Conservation (phyloP, 2,888 invertebrate species). For the Hirtodrosophila alboralis region DNA sequence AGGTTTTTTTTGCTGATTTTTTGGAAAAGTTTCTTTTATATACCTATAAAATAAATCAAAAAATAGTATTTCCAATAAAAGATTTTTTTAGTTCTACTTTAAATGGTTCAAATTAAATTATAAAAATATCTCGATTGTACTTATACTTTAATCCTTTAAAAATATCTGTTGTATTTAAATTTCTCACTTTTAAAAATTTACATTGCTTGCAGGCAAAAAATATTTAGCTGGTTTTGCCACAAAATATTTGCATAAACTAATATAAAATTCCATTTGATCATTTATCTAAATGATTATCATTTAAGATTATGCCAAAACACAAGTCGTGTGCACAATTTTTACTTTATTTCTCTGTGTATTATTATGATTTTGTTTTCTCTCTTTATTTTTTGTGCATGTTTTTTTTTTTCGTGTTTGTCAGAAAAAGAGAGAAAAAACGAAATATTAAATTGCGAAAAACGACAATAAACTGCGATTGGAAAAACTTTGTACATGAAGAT, state of each 20-base stretch:
- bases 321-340: slow-evolving; percentile 13
- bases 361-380: slow-evolving; percentile 11
- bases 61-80: too few species aligned
- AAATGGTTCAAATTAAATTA: too few species aligned
- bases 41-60: too few species aligned
- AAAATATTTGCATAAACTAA: slow-evolving; percentile 52
- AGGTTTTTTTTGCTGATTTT: too few species aligned
- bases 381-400: not conserved
- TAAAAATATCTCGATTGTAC: too few species aligned
- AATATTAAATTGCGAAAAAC: slow-evolving; percentile 5
- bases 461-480: slow-evolving; percentile 40
- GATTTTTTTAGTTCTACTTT: too few species aligned
- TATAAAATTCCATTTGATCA: slow-evolving; percentile 54
- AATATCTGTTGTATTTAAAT: too few species aligned
- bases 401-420: slow-evolving; percentile 1
- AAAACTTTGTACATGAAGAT: slow-evolving; percentile 24
- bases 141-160: too few species aligned
- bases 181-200: too few species aligned
- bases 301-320: slow-evolving; percentile 61
- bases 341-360: slow-evolving; percentile 12
- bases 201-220: slow-evolving; percentile 16
- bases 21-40: too few species aligned
- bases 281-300: slow-evolving; percentile 52
- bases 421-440: slow-evolving; percentile 11
- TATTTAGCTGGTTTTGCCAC: slow-evolving; percentile 24